Base-by-base conservation (phyloP, 2,797 vertebrate genomes). In the Hirundo rustica region DNA sequence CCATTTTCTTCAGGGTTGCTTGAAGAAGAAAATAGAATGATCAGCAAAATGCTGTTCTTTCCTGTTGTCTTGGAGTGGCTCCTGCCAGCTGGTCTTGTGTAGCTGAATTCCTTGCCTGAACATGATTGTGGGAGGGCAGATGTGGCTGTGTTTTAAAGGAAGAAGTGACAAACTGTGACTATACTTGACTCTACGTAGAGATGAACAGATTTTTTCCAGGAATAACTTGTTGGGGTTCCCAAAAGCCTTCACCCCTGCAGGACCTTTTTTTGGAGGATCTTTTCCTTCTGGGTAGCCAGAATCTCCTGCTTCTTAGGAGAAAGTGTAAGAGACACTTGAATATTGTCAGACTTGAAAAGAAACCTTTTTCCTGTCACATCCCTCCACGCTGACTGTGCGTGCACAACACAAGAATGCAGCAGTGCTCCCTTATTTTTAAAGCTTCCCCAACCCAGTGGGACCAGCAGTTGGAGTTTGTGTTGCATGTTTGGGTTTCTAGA, bases 401-500 rank as follows among this genome's bases (percentile, higher is more conserved):
- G 30, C 54, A 73, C 70, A 85, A 21, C 14, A 54, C 40, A 42
- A 18, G 36, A 65, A 55, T 73, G 45, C 82, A 86, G 57, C 61
- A 65, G 75, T 21, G n/a, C 74, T 85, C 26, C 65, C 29, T 42
- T 47, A 30, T 64, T 92, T 90, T 38, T 68, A 47, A 65, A 58
- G 54, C 79, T 77, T 73, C 40, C 55, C 36, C 82, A 73, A 2
- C 55, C 22, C 36, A 40, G 22, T 45, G 20, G 0, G 61, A 77
- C 84, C 75, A 85, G 71, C 79, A 36, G 20, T 85, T 88, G 62
- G 88, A 70, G 62, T 64, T 50, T 55, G 50, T 45, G 65, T 68
- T 76, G 55, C 65, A 16, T 68, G 66, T 90, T 90, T 88, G 79
- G 55, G 79, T 93, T 89, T 75, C 86, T 75, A 47, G 73, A 53